Evolutionary conservation across 2,797 vertebrate species (phyloP).

Genomic region (Lacerta bilineata): DNA sequence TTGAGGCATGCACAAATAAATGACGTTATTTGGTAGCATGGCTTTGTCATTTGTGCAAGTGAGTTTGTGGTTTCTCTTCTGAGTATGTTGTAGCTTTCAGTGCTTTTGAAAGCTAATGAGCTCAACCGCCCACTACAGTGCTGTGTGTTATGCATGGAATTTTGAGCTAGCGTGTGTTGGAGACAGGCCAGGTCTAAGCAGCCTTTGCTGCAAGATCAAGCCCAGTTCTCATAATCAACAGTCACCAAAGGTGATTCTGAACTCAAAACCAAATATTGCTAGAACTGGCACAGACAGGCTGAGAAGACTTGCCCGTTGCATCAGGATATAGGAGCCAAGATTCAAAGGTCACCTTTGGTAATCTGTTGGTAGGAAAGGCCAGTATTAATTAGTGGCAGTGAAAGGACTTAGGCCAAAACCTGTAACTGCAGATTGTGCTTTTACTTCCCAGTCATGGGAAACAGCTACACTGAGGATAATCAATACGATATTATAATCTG

Average conservation of each 20-base stretch:
- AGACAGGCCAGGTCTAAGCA: not conserved
- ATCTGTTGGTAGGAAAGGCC: not conserved
- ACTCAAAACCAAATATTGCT: not conserved
- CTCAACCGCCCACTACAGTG: not conserved
- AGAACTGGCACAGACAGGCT: not conserved
- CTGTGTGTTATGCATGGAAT: slow-evolving; percentile 16
- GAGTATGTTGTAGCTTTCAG: not conserved
- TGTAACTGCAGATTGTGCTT: not conserved
- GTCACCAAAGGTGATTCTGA: not conserved
- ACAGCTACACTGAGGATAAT: not conserved
- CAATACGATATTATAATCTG: not conserved
- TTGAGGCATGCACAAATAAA: not conserved
- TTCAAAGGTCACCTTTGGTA: not conserved
- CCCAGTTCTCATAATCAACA: not conserved
- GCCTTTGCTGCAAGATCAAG: not conserved
- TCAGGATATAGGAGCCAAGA: not conserved
- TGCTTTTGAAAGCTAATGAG: not conserved
- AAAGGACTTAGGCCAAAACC: not conserved
- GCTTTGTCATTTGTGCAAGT: slow-evolving; percentile 4
- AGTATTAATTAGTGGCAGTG: not conserved
- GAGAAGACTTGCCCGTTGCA: not conserved
- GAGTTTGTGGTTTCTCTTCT: not conserved
- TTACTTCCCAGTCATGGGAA: not conserved
- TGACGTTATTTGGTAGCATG: not conserved
- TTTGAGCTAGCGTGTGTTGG: not conserved